Conservation (phyloP, 2,888 invertebrate species). For the Alitta virens region DNA sequence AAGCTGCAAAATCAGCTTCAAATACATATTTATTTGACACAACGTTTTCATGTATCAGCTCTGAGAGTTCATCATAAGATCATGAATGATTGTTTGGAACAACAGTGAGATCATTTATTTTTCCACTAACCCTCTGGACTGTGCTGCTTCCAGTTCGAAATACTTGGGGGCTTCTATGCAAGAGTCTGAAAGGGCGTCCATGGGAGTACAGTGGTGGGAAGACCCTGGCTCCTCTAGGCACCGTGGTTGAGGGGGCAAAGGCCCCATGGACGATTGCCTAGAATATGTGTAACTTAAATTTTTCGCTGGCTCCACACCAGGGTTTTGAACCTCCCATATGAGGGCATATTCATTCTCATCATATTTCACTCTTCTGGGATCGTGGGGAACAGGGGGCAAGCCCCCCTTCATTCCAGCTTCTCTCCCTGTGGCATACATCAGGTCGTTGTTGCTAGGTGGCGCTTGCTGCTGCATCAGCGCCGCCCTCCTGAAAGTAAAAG, state of each 20-base stretch:
- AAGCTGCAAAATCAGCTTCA: too few relatives aligned
- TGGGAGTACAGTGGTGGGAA: background rate
- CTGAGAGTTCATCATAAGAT: too few relatives aligned
- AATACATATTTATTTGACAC: too few relatives aligned
- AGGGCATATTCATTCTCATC: constrained; percentile 1
- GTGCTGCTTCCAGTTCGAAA: background rate
- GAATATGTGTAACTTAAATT: background rate
- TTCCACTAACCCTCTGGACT: background rate
- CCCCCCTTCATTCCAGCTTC: too few relatives aligned
- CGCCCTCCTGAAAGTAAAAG: too few relatives aligned
- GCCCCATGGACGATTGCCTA: too few relatives aligned
- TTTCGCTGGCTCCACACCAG: background rate
- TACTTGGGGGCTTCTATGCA: background rate
- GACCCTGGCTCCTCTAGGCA: background rate
- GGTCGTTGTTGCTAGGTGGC: too few relatives aligned
- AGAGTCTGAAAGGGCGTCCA: background rate
- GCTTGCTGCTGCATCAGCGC: too few relatives aligned
- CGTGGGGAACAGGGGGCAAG: background rate
- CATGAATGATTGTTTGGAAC: too few relatives aligned
- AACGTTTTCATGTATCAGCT: too few relatives aligned
- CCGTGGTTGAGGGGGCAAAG: background rate
- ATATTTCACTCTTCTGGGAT: background rate
- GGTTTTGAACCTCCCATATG: constrained; percentile 1
- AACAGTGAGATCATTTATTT: too few relatives aligned
- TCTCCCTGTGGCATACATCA: too few relatives aligned